Evolutionary conservation across 2,888 invertebrate species (phyloP), one percentile per base, ranked within the genome.

Genomic region (Oscheius onirici): DNA sequence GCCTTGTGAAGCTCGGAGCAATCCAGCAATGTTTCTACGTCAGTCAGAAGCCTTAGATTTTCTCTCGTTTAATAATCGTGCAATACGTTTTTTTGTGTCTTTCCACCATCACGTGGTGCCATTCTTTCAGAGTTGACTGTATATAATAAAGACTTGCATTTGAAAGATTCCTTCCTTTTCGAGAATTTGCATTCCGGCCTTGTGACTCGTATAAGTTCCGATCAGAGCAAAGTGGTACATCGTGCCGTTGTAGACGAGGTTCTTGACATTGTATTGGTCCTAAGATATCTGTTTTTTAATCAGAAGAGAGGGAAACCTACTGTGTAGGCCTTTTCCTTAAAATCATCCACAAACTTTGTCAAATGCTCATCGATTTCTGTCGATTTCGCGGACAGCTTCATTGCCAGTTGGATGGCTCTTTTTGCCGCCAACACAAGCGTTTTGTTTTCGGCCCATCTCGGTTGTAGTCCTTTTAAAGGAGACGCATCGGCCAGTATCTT

Each of bases 11-110:
- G 66, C 71, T 86, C 61, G 71, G 73, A 20, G 80, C 83, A 44
- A 86, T 86, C 68, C 86, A 86, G 70, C 82, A 83, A 24, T 86
- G 86, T 71, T 86, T 86, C 83, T 86, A 84, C 74, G 84, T 86
- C 49, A 79, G 81, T 26, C 86, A 86, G 77, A 77, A 83, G 61
- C 86, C 86, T 46, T 86, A 77, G 71, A 58, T 15, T 22, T 28
- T 49, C 24, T 52, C 24, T 17, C 24, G 28, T 11, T n/a, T 15
- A 17, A 17, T 17, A 63, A 46, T 49, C n/a, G 34, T 46, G 63
- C 63, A 63, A 63, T 63, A 46, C 20, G 17, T 41, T 41, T 44
- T 24, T 13, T 44, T 20, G 20, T 43, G 20, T 44, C 26, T 63
- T 46, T 63, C 6, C 46, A 13, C 28, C 46, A 28, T 54, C 24